phyloP scores from a whole-genome alignment of 2,888 invertebrate genomes.

The Trichogramma evanescens region DNA sequence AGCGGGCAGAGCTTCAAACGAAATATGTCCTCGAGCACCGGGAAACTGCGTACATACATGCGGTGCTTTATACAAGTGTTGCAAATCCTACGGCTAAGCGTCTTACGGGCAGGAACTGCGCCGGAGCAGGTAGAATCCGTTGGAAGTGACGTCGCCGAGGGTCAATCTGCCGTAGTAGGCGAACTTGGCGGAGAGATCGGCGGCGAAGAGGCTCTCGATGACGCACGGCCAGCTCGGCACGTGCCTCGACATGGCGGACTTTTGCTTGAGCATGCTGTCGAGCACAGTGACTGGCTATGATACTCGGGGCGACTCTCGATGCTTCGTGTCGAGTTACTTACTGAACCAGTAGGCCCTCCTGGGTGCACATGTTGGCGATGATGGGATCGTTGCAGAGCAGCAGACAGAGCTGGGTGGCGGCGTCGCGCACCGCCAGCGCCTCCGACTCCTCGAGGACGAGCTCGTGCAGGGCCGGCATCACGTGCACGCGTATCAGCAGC shows the following conservation, averaged over 20 bases:
- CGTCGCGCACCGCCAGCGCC: constrained; percentile 30
- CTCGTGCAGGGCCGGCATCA: constrained; percentile 25
- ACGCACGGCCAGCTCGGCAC: constrained; percentile 58
- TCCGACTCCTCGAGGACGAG: constrained; percentile 24
- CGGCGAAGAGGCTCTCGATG: constrained; percentile 54
- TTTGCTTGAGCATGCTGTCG: constrained; percentile 52
- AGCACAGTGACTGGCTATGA: not conserved
- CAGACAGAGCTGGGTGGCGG: constrained; percentile 31
- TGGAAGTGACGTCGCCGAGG: constrained; percentile 55
- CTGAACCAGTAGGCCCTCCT: constrained; percentile 33
- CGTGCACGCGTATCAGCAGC: constrained; percentile 24
- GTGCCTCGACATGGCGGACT: constrained; percentile 34
- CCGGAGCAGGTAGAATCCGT: constrained; percentile 41
- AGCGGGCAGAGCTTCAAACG: constrained; percentile 33
- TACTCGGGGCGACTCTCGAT: not conserved
- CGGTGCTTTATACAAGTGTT: not conserved
- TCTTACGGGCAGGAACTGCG: constrained; percentile 34
- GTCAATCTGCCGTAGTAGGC: constrained; percentile 57
- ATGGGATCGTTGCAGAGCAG: constrained; percentile 28
- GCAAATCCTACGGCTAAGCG: not conserved
- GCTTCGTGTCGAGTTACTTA: constrained; percentile 20
- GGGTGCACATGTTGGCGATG: constrained; percentile 28
- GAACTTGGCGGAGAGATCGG: constrained; percentile 58
- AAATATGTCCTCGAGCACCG: constrained; percentile 37
- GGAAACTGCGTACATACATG: constrained; percentile 29